Percentiles rank a stretch among this genome's conserved stretches.
phyloP scores from a whole-genome alignment of 2,113 vertebrate genomes.

The Condylura cristata region DNA sequence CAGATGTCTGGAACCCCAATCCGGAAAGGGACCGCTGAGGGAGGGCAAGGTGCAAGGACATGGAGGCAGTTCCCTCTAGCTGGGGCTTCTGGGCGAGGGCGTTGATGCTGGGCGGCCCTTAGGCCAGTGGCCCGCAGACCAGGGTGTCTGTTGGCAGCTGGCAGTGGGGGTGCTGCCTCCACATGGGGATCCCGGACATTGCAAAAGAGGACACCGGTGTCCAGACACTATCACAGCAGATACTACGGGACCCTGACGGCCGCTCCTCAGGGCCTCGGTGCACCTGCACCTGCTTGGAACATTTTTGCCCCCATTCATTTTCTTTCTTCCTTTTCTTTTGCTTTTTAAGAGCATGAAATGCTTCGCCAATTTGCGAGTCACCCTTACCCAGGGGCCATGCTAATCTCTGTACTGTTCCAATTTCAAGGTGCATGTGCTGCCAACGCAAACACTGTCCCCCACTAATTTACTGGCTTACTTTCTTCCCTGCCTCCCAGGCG shows the following conservation, averaged over 20 bases:
- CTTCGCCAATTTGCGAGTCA: too few species aligned
- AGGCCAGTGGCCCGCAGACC: not conserved
- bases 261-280: not conserved
- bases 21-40: not conserved
- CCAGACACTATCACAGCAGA: not conserved
- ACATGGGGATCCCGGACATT: fast-evolving
- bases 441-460: too few species aligned
- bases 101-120: not conserved
- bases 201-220: not conserved
- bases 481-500: not conserved
- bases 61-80: not conserved
- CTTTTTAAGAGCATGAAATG: too few species aligned
- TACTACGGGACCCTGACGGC: not conserved
- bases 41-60: not conserved
- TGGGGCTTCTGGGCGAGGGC: not conserved
- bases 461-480: not conserved
- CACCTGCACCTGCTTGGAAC: not conserved
- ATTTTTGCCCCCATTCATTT: not conserved
- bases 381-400: too few species aligned
- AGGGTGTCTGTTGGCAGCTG: not conserved
- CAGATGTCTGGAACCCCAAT: not conserved
- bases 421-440: too few species aligned
- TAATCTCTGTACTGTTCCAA: too few species aligned
- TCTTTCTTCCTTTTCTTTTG: not conserved
- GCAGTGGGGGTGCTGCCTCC: not conserved